Percentiles rank a stretch among this genome's conserved stretches.
Evolutionary conservation across 2,797 vertebrate genomes (phyloP).

Genomic region (Notolepis coatsorum): DNA sequence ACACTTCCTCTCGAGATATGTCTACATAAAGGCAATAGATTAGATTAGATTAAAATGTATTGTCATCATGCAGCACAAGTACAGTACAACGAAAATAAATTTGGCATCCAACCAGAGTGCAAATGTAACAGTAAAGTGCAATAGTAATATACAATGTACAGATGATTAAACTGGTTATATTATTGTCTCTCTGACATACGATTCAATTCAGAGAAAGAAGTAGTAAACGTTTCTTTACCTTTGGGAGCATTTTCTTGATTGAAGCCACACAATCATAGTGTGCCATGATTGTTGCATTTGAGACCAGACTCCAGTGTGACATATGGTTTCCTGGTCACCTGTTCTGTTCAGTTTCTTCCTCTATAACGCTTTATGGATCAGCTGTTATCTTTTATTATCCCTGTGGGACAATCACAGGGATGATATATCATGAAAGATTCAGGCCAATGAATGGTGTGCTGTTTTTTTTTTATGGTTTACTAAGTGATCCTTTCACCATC

Average conservation of each 20-base stretch:
- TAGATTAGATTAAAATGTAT: not conserved
- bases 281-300: slow-evolving; percentile 33
- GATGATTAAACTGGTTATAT: too few relatives aligned
- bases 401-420: slow-evolving; percentile 33
- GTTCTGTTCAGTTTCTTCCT: not conserved
- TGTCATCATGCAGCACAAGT: too few relatives aligned
- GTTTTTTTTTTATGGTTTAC: too few relatives aligned
- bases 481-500: too few relatives aligned
- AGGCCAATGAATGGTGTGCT: too few relatives aligned
- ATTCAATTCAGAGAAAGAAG: not conserved
- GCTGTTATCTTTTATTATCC: slow-evolving; percentile 39
- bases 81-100: too few relatives aligned
- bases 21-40: slow-evolving; percentile 43
- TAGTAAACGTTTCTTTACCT: slow-evolving; percentile 53
- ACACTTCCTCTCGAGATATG: slow-evolving; percentile 86
- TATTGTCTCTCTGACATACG: not conserved
- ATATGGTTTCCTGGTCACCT: not conserved
- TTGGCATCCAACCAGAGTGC: too few relatives aligned
- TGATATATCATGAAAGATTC: too few relatives aligned
- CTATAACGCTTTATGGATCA: slow-evolving; percentile 34
- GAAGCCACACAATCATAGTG: not conserved
- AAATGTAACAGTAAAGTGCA: too few relatives aligned
- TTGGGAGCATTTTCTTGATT: slow-evolving; percentile 72
- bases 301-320: not conserved
- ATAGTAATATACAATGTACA: too few relatives aligned